A percentile compares a stretch with the other conserved stretches of the same genome.
Conservation (phyloP, 2,888 invertebrate genomes). For the Balanococcus diminutus region DNA sequence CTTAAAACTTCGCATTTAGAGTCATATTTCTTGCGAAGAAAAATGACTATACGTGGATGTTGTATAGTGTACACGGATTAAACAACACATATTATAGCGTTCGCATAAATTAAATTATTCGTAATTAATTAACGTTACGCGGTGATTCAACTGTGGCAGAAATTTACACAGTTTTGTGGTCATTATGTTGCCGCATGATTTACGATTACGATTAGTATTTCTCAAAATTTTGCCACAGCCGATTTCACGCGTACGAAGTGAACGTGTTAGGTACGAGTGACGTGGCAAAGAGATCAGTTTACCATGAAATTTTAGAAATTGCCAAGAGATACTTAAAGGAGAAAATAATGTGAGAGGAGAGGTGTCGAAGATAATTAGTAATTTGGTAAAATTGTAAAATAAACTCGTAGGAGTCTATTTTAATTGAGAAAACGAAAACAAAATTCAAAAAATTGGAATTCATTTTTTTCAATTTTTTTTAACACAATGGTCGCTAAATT, state of each 20-base stretch:
- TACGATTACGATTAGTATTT: slow-evolving; percentile 42
- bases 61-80: slow-evolving; percentile 14
- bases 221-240: background rate
- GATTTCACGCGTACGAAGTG: too few species aligned
- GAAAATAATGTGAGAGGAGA: too few species aligned
- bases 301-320: background rate
- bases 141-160: slow-evolving; percentile 22
- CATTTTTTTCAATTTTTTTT: too few species aligned
- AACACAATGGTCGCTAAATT: too few species aligned
- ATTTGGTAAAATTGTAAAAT: too few species aligned
- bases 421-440: too few species aligned
- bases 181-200: slow-evolving; percentile 36
- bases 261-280: background rate
- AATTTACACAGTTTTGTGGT: slow-evolving; percentile 41
- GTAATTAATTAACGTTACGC: slow-evolving; percentile 39
- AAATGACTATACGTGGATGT: slow-evolving; percentile 27
- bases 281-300: background rate
- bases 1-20: slow-evolving; percentile 39
- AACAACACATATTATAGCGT: background rate
- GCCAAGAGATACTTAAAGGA: too few species aligned
- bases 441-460: too few species aligned
- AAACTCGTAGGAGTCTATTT: too few species aligned
- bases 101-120: slow-evolving; percentile 37
- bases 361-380: too few species aligned
- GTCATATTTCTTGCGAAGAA: slow-evolving; percentile 40